phyloP scores from a whole-genome alignment of 2,113 vertebrate species.

The Pomatostomus ruficeps region DNA sequence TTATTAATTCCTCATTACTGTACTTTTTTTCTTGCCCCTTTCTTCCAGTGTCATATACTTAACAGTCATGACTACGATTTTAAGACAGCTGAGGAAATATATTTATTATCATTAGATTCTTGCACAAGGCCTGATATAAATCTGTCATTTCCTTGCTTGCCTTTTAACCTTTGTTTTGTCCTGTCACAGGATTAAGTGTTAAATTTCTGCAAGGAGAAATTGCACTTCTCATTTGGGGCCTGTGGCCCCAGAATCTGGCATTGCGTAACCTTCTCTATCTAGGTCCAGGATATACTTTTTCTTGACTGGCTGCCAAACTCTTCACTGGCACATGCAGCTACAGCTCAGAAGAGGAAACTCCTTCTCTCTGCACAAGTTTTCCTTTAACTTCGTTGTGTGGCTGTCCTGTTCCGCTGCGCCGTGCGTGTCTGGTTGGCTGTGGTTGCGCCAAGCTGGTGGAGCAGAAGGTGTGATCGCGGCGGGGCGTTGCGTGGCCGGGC shows the following conservation, averaged over 20 bases:
- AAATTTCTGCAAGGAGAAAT: neutral
- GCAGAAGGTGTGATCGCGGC: neutral
- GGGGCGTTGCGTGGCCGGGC: neutral
- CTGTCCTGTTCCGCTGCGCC: rapidly evolving
- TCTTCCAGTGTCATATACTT: neutral
- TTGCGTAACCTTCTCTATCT: neutral
- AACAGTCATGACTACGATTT: neutral
- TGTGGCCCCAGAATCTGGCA: neutral
- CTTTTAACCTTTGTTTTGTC: neutral
- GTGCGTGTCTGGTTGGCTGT: rapidly evolving
- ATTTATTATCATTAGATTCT: neutral
- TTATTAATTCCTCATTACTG: neutral
- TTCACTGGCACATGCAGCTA: neutral
- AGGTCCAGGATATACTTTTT: neutral
- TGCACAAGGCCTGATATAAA: neutral
- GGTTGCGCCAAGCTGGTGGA: neutral
- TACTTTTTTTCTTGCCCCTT: neutral
- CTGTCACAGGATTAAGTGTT: neutral
- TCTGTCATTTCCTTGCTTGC: neutral
- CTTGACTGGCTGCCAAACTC: neutral
- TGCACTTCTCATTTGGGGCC: neutral
- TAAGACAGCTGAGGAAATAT: neutral
- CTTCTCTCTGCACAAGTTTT: rapidly evolving
- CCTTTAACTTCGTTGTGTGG: neutral
- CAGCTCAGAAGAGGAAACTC: neutral